Percentiles rank a stretch among this genome's conserved stretches.
Evolutionary conservation across 2,888 invertebrate genomes (phyloP).

Genomic region (Selenia dentaria): DNA sequence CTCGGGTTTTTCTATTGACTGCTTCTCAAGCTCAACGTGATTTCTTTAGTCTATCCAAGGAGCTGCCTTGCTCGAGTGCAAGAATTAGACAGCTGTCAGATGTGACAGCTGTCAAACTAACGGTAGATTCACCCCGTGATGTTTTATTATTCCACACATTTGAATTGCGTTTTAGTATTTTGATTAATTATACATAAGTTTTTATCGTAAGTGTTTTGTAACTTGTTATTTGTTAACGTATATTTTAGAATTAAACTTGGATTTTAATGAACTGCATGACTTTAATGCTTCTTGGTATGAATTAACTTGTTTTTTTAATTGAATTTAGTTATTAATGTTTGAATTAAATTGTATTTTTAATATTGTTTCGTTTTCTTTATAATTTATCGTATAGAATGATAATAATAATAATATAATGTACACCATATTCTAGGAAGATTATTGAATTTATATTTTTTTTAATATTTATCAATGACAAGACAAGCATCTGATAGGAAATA

Average conservation of each 20-base stretch:
- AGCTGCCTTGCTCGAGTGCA: too few relatives aligned
- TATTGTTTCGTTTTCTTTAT: conserved; percentile 14
- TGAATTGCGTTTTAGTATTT: conserved; percentile 33
- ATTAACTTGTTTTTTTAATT: conserved; percentile 16
- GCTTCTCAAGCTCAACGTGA: too few relatives aligned
- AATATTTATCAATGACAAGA: too few relatives aligned
- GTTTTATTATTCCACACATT: conserved; percentile 25
- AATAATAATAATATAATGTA: too few relatives aligned
- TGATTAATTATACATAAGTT: conserved; percentile 53
- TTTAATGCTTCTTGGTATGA: conserved; percentile 21
- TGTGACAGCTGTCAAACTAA: too few relatives aligned
- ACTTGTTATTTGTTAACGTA: conserved; percentile 12
- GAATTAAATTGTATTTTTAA: conserved; percentile 25
- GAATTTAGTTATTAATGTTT: conserved; percentile 8
- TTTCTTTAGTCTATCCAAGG: too few relatives aligned
- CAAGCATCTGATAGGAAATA: too few relatives aligned
- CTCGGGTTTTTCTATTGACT: too few relatives aligned
- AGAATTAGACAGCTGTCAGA: too few relatives aligned
- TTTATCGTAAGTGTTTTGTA: conserved; percentile 57
- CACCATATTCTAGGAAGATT: too few relatives aligned
- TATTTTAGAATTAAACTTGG: conserved; percentile 27
- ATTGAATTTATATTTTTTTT: too few relatives aligned
- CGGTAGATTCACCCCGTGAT: conserved; percentile 9
- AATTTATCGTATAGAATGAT: not conserved
- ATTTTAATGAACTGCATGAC: conserved; percentile 22